Conservation (phyloP, 1,140 invertebrate species). For the Ceratosolen fusciceps region DNA sequence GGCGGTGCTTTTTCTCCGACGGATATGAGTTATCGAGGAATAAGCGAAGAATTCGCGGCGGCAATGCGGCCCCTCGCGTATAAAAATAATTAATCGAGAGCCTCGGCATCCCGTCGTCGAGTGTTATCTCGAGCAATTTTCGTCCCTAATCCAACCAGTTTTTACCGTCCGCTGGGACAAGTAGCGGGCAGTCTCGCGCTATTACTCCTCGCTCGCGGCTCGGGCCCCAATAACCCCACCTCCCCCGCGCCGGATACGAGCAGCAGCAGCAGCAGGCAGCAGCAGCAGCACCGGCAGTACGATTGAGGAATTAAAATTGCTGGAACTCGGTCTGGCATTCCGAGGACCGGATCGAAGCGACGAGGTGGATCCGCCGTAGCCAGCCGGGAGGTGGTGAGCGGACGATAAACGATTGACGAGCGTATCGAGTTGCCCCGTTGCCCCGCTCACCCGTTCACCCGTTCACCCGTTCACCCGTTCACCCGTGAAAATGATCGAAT, state of each 20-base stretch:
- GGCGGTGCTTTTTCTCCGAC: not conserved
- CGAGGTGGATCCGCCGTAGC: not conserved
- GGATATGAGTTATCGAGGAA: slow-evolving; percentile 20
- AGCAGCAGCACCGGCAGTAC: slow-evolving; percentile 39
- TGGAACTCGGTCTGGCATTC: slow-evolving; percentile 52
- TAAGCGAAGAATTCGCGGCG: not conserved
- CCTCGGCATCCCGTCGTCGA: not conserved
- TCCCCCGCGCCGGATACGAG: too few species aligned
- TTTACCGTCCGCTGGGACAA: not conserved
- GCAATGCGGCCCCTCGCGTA: slow-evolving; percentile 22
- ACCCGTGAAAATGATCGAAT: slow-evolving; percentile 70
- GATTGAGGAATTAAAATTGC: slow-evolving; percentile 65
- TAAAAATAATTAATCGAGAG: slow-evolving; percentile 23
- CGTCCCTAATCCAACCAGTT: slow-evolving; percentile 36
- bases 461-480: slow-evolving; percentile 52
- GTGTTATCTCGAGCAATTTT: slow-evolving; percentile 39
- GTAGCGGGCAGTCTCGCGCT: slow-evolving; percentile 52
- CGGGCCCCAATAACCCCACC: too few species aligned
- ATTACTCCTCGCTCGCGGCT: too few species aligned
- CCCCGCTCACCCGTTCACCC: not conserved
- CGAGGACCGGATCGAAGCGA: not conserved
- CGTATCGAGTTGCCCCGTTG: not conserved
- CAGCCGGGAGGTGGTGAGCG: not conserved
- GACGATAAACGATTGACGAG: not conserved
- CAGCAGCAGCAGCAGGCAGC: not conserved